Conservation (phyloP, 2,888 invertebrate species). For the Bugula neritina region DNA sequence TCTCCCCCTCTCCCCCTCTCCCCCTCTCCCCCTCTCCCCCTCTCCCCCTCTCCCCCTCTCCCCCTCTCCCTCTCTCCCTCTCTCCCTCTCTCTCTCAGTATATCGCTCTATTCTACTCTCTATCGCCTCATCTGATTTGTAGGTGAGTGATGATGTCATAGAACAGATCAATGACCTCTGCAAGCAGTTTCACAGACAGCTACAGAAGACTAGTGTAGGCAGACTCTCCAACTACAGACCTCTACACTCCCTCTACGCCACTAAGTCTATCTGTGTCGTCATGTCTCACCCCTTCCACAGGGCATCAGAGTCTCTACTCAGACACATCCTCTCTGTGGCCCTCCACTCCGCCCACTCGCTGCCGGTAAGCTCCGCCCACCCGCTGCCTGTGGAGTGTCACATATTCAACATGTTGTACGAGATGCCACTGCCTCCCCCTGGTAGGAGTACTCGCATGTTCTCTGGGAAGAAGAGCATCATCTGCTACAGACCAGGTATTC, state of each 20-base stretch:
- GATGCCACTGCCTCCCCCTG: conserved; percentile 80
- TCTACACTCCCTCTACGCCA: conserved; percentile 67
- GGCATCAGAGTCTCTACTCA: conserved; percentile 32
- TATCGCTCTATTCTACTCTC: too few species aligned
- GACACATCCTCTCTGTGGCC: conserved; percentile 41
- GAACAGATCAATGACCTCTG: conserved; percentile 16
- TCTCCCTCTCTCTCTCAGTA: too few species aligned
- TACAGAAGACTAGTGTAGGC: conserved; percentile 22
- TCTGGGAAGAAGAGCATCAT: conserved; percentile 48
- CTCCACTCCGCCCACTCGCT: conserved; percentile 38
- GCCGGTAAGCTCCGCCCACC: conserved; percentile 32
- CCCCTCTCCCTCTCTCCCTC: too few species aligned
- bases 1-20: too few species aligned
- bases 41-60: too few species aligned
- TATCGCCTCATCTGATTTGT: too few species aligned
- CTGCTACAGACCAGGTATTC: conserved; percentile 43
- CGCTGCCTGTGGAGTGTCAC: conserved; percentile 74
- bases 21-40: too few species aligned
- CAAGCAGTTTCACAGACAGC: conserved; percentile 17
- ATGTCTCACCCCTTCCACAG: conserved; percentile 74
- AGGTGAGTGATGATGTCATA: conserved; percentile 5
- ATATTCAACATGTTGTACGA: conserved; percentile 92
- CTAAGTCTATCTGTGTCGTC: conserved; percentile 87
- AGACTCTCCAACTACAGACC: conserved; percentile 3
- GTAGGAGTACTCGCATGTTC: conserved; percentile 71